Conservation (phyloP, 64 coral and sea anemone species). For the Hydrozoanthus tunicans region DNA sequence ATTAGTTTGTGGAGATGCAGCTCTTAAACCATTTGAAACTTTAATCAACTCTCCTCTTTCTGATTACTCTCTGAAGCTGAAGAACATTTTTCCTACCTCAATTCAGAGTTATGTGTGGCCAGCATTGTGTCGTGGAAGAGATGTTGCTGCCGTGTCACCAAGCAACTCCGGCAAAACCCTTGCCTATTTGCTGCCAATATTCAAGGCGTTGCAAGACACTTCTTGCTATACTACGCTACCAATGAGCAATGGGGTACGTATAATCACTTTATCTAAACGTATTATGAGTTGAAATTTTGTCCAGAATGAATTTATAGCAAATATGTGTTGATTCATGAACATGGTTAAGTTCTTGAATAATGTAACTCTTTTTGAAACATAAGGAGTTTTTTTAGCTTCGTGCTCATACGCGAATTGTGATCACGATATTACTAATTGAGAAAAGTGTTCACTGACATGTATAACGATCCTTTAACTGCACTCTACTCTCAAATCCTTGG, state of each 20-base stretch:
- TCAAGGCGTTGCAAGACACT: slow-evolving; percentile 68
- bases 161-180: slow-evolving; percentile 46
- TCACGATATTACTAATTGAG: too few species aligned
- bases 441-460: too few species aligned
- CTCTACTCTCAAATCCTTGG: too few species aligned
- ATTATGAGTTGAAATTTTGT: too few species aligned
- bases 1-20: slow-evolving; percentile 50
- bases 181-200: slow-evolving; percentile 82
- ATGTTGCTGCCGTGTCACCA: slow-evolving; percentile 77
- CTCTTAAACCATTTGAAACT: slow-evolving; percentile 54
- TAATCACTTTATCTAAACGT: too few species aligned
- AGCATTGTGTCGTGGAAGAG: slow-evolving; percentile 81
- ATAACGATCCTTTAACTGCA: too few species aligned
- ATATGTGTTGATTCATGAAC: too few species aligned
- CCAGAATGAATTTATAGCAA: too few species aligned
- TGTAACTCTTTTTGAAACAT: too few species aligned
- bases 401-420: too few species aligned
- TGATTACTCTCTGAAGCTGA: slow-evolving; percentile 45
- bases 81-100: slow-evolving; percentile 54
- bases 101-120: slow-evolving; percentile 86
- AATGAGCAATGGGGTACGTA: slow-evolving; percentile 79
- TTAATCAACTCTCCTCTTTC: slow-evolving; percentile 57
- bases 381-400: too few species aligned
- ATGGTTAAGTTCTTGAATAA: too few species aligned
- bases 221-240: slow-evolving; percentile 70